phyloP scores from a whole-genome alignment of 2,113 vertebrate genomes.

The Oncorhynchus kisutch region DNA sequence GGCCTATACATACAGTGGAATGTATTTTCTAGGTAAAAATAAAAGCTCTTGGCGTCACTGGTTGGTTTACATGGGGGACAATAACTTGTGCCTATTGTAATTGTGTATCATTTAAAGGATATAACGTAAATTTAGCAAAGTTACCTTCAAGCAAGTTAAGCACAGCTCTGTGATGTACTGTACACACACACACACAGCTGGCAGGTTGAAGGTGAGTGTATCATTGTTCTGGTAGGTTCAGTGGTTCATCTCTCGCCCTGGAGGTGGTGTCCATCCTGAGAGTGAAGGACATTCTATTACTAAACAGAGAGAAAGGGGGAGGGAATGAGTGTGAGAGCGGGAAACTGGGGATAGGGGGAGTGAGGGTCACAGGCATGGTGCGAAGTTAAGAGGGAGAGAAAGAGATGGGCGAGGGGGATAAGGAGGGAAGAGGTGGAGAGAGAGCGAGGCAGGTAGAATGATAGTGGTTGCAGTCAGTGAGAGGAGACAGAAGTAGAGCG shows the following conservation, averaged over 20 bases:
- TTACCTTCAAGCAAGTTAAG: neutral
- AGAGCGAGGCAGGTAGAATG: neutral
- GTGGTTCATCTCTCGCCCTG: neutral
- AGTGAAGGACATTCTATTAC: neutral
- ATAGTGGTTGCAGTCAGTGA: neutral
- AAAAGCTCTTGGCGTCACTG: no score
- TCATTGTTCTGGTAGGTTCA: neutral
- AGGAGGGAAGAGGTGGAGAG: constrained; percentile 40
- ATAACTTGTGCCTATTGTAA: neutral
- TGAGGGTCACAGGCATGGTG: neutral
- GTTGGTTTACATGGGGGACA: neutral
- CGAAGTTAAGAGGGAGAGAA: neutral
- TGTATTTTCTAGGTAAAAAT: no score
- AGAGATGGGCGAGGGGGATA: constrained; percentile 20
- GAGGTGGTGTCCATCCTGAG: neutral
- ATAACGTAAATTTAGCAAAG: neutral
- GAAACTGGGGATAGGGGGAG: neutral
- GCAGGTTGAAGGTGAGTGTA: neutral
- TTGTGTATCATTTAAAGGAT: neutral
- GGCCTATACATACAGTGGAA: no score
- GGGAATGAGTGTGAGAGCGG: neutral
- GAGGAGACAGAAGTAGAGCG: neutral
- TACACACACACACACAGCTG: neutral
- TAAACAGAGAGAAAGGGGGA: neutral
- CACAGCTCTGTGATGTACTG: neutral